Percentiles rank a stretch among this genome's conserved stretches.
Evolutionary conservation across 2,888 invertebrate species (phyloP).

Genomic region (Cheilosia soror): DNA sequence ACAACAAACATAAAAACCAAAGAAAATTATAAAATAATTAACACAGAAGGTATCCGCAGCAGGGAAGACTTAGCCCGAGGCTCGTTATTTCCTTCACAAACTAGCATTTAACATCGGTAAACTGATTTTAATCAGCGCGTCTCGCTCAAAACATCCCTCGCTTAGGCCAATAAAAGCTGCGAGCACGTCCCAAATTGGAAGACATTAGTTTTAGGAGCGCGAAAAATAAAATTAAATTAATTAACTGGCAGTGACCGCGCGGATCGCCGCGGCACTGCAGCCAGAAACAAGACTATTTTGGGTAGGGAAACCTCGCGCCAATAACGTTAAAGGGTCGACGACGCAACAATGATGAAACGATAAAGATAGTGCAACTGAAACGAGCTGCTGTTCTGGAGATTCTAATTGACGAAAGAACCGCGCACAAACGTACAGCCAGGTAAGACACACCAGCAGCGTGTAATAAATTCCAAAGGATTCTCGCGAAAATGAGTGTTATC

Average conservation of each 20-base stretch:
- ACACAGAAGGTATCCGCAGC: constrained; percentile 37
- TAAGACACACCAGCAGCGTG: constrained; percentile 34
- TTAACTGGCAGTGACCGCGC: constrained; percentile 51
- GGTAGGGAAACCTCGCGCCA: constrained; percentile 48
- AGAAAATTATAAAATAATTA: constrained; percentile 64
- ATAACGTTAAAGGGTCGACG: constrained; percentile 36
- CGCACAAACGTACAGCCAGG: constrained; percentile 26
- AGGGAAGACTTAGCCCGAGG: constrained; percentile 25
- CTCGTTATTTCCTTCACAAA: constrained; percentile 65
- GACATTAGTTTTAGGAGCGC: constrained; percentile 65
- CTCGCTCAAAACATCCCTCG: constrained; percentile 47
- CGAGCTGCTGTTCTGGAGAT: constrained; percentile 54
- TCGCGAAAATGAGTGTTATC: constrained; percentile 67
- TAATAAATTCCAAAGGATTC: constrained; percentile 73
- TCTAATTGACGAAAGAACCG: constrained; percentile 55
- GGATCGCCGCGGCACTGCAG: neutral
- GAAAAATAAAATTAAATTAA: constrained; percentile 72
- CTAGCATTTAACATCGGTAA: constrained; percentile 67
- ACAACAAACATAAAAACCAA: constrained; percentile 26
- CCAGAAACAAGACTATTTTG: constrained; percentile 33
- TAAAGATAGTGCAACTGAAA: constrained; percentile 66
- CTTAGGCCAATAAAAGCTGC: constrained; percentile 60
- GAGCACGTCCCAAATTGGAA: constrained; percentile 67
- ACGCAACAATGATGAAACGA: constrained; percentile 58
- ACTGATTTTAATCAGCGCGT: constrained; percentile 55